A percentile compares a stretch with the other conserved stretches of the same genome.
Evolutionary conservation across 2,888 invertebrate genomes (phyloP).

Genomic region (Pristionchus japonicus): DNA sequence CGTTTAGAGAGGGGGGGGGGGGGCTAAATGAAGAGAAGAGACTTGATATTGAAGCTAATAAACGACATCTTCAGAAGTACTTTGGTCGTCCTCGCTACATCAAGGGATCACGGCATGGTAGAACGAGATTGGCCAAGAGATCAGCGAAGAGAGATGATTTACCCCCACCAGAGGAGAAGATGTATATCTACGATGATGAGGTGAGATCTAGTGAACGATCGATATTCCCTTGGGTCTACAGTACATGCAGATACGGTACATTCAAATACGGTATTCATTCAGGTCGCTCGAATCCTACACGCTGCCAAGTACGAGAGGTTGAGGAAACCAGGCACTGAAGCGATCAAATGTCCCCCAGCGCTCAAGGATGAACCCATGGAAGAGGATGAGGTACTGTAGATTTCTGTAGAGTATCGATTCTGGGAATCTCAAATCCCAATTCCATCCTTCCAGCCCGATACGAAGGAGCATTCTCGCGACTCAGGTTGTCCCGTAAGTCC

Average conservation of each 20-base stretch:
- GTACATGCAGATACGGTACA: too few relatives aligned
- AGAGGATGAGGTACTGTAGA: conserved; percentile 28
- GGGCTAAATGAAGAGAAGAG: too few relatives aligned
- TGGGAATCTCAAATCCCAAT: not conserved
- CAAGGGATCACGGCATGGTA: conserved; percentile 25
- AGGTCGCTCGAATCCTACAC: conserved; percentile 13
- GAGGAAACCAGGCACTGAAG: not conserved
- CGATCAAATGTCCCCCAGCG: not conserved
- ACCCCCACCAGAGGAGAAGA: conserved; percentile 30
- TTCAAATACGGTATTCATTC: too few relatives aligned
- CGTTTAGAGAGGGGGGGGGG: not conserved
- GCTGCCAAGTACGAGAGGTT: not conserved
- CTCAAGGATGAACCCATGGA: not conserved
- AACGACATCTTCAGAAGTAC: conserved; percentile 41
- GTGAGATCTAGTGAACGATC: too few relatives aligned
- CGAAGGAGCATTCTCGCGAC: conserved; percentile 37
- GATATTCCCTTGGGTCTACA: too few relatives aligned
- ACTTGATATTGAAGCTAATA: too few relatives aligned
- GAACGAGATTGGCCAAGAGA: conserved; percentile 27
- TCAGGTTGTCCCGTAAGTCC: conserved; percentile 36
- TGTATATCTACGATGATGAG: conserved; percentile 34
- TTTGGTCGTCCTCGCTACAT: conserved; percentile 40
- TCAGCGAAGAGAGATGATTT: not conserved
- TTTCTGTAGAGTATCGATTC: not conserved
- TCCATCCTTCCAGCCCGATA: not conserved